Evolutionary conservation across 2,888 invertebrate genomes (phyloP), one percentile per base, ranked within the genome.

Genomic region (Hirtodrosophila histrioides): DNA sequence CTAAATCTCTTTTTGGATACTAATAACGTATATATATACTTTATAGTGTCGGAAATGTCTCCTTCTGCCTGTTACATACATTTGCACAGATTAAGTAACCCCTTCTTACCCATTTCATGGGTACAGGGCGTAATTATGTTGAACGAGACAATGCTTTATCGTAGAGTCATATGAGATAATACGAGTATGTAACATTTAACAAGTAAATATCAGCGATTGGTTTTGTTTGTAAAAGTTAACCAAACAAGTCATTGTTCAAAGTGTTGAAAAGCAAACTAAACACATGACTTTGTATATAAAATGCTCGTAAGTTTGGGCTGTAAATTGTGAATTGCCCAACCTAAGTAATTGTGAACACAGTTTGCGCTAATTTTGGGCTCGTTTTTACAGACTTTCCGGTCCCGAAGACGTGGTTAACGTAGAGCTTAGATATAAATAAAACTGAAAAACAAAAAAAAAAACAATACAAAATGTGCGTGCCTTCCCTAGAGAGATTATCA

Each of bases 401-500:
- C 53, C 35, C 50, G 11, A 56, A 56, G 51, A 68, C 50, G 31
- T 9, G 17, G 53, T 43, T 73, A 45, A 40, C 53, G 40, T 39
- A 3, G 24, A 51, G 68, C 60, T 51, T 33, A 31, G 41, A 43
- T 12, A 54, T 37, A 29, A 41, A 23, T 35, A 39, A 23, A 36
- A 43, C 12, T 45, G n/a, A 31, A 27, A n/a, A 9, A 35, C 35
- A 17, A 12, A 63, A 27, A 31, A 46, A 36, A 33, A 37, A 50
- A 50, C n/a, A n/a, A n/a, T n/a, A n/a, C n/a, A 27, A 12, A 36
- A 63, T 31, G 50, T 72, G 65, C 60, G 56, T 65, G 58, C 35
- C 56, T 44, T 55, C 44, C 64, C 51, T 11, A 39, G 65, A 58
- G 70, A 65, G 75, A 57, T 70, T 75, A 73, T 73, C 69, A 73